These are phyloP conservation scores for Motacilla alba DNA, from an alignment of 2,113 vertebrate species.

Conservation along the genomic window DNA sequence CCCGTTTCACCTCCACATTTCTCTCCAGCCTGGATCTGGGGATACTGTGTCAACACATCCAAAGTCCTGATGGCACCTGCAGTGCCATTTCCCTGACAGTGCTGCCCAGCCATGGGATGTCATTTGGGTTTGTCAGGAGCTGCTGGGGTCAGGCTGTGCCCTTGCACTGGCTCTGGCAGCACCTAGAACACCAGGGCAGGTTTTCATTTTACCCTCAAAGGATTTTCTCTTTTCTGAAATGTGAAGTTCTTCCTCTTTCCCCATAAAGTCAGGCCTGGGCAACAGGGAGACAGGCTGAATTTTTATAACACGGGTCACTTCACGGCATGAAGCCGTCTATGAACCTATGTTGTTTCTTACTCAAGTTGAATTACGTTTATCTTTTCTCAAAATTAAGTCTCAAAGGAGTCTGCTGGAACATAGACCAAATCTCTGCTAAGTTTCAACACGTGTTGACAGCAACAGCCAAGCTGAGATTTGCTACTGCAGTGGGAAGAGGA, in stretches of 20 bases:
- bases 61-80: not conserved
- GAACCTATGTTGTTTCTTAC: not conserved
- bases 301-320: not conserved
- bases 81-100: accelerated
- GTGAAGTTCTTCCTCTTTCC: not conserved
- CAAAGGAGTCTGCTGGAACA: not conserved
- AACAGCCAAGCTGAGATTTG: not conserved
- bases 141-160: not conserved
- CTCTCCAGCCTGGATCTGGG: not conserved
- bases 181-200: not conserved
- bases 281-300: not conserved
- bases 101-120: accelerated
- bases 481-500: not conserved
- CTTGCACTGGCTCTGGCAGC: not conserved
- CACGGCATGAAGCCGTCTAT: not conserved
- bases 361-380: not conserved
- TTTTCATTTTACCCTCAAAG: not conserved
- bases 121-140: not conserved
- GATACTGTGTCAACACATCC: not conserved
- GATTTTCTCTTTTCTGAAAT: not conserved
- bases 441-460: not conserved
- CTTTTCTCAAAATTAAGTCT: not conserved
- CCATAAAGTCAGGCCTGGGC: not conserved
- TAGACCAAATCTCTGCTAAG: not conserved
- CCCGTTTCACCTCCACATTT: not conserved